Evolutionary conservation across 2,888 invertebrate species (phyloP).

Genomic region (Molorchus minor): DNA sequence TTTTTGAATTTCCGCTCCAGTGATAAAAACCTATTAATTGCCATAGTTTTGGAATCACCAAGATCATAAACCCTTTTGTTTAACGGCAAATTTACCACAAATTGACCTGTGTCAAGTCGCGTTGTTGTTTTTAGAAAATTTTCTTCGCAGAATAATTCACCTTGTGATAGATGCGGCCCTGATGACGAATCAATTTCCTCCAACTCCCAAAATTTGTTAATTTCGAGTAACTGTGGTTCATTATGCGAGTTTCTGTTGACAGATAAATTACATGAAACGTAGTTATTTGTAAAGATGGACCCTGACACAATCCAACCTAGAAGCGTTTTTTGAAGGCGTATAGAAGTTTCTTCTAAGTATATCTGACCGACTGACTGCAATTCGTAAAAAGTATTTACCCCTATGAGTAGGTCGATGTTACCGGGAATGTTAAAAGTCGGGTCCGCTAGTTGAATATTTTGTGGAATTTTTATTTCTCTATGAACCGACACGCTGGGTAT

Average conservation of each 20-base stretch:
- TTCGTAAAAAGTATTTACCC: slow-evolving; percentile 24
- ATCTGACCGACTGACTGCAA: slow-evolving; percentile 20
- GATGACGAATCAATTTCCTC: slow-evolving; percentile 1
- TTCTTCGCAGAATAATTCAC: slow-evolving; percentile 27
- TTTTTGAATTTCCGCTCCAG: slow-evolving; percentile 26
- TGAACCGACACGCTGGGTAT: background rate
- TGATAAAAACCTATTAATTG: slow-evolving; percentile 26
- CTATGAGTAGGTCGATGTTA: slow-evolving; percentile 31
- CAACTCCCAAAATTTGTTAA: slow-evolving; percentile 13
- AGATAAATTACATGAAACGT: background rate
- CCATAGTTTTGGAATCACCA: slow-evolving; percentile 28
- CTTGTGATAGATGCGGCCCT: too few species aligned
- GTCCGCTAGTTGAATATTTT: too few species aligned
- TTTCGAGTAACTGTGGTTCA: background rate
- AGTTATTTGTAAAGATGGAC: background rate
- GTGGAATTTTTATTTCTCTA: too few species aligned
- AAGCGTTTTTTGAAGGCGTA: slow-evolving; percentile 24
- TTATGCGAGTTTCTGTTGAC: background rate
- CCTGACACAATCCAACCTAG: slow-evolving; percentile 34
- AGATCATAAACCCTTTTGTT: slow-evolving; percentile 10
- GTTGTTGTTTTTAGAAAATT: slow-evolving; percentile 22
- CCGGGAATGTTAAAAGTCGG: slow-evolving; percentile 25
- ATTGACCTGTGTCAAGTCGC: slow-evolving; percentile 10
- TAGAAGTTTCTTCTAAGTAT: slow-evolving; percentile 13
- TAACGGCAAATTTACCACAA: slow-evolving; percentile 25